Percentiles rank a stretch among this genome's conserved stretches.
Conservation (phyloP, 1,140 invertebrate genomes). For the Euura saliciscinereae region DNA sequence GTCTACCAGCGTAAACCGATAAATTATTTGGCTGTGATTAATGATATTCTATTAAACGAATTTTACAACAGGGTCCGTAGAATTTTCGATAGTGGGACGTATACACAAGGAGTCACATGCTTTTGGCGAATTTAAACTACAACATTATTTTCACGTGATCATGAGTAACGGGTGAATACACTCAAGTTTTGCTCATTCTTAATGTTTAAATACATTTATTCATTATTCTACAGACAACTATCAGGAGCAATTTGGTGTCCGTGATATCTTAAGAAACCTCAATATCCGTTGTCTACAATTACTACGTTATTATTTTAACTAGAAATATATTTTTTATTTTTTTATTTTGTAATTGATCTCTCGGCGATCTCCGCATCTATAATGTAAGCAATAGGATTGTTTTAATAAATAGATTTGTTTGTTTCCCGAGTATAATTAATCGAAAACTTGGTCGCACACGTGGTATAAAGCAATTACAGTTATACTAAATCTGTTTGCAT, state of each 20-base stretch:
- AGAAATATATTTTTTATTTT: background rate
- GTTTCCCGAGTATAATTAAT: background rate
- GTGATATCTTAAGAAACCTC: background rate
- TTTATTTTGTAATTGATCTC: background rate
- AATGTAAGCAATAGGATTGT: background rate
- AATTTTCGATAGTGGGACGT: too few species aligned
- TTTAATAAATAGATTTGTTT: background rate
- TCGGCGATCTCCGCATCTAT: background rate
- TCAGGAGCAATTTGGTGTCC: background rate
- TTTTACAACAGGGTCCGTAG: too few species aligned
- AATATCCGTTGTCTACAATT: background rate
- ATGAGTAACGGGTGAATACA: too few species aligned
- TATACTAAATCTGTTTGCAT: background rate
- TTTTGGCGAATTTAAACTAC: too few species aligned
- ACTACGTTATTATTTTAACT: background rate
- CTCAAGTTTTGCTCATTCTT: too few species aligned
- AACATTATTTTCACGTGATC: too few species aligned
- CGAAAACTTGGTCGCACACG: background rate
- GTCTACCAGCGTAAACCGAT: too few species aligned
- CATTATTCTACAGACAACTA: conserved; percentile 1
- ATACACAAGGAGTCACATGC: too few species aligned
- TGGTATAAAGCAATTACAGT: background rate
- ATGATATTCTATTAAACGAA: too few species aligned
- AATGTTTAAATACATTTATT: background rate
- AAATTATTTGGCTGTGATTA: too few species aligned